phyloP scores from a whole-genome alignment of 2,113 vertebrate species.

The Haliaeetus leucogaster region DNA sequence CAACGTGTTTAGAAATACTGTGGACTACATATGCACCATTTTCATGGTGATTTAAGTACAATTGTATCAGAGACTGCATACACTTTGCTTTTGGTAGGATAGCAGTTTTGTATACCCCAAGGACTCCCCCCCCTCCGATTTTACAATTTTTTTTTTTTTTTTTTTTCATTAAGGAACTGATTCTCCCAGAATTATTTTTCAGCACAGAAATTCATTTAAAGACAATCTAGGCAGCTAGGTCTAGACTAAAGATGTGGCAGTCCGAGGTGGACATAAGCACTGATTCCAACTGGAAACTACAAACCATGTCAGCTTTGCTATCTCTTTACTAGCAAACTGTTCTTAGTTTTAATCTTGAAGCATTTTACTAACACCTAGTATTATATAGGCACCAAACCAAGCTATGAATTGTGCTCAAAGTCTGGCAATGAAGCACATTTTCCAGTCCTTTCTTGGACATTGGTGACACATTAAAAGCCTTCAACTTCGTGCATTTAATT shows the following conservation, averaged over 20 bases:
- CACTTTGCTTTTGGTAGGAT: neutral
- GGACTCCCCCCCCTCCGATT: fast-evolving
- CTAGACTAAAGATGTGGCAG: neutral
- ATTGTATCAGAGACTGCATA: neutral
- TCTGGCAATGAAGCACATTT: neutral
- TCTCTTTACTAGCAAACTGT: neutral
- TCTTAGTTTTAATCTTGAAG: neutral
- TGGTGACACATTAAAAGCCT: neutral
- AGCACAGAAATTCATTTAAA: neutral
- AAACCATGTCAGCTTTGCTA: neutral
- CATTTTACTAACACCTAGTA: neutral
- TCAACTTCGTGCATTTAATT: neutral
- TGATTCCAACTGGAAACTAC: neutral
- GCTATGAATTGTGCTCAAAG: neutral
- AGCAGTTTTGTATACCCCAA: neutral
- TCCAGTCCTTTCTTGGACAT: neutral
- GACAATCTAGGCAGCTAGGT: neutral
- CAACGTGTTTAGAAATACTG: neutral
- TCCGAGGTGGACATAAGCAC: neutral
- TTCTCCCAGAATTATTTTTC: neutral
- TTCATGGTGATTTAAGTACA: neutral
- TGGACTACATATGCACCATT: neutral
- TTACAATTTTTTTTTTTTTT: neutral
- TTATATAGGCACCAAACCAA: neutral
- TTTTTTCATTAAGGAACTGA: neutral